Evolutionary conservation across 2,797 vertebrate species (phyloP), one percentile per base, ranked within the genome.

Genomic region (Diplodus sargus): DNA sequence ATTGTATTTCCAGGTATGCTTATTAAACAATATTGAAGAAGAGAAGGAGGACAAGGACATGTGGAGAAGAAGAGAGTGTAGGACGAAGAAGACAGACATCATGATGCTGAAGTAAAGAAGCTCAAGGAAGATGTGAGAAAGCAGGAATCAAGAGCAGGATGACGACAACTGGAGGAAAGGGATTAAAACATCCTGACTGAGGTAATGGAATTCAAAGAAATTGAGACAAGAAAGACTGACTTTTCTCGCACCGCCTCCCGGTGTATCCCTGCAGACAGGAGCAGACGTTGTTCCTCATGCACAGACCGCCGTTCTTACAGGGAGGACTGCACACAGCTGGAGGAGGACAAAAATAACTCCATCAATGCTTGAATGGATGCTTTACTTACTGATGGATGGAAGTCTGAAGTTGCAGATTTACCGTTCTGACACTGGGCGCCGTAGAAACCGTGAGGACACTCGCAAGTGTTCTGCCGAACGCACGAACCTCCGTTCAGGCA

Each of bases 241-340:
- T 96, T 95, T 94, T 97, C 90, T 98, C 96, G 82, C 97, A 99
- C 86, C 93, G 94, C 51, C 78, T 89, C 28, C 96, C 97, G 3
- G 85, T 92, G 90, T 96, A 96, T 51, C 97, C 96, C 43, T 91
- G 92, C 58, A 87, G 90, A 85, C 97, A 98, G 57, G 93, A 73
- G 54, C 97, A 99, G 71, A 98, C 74, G 43, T 96, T 96, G 84
- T 95, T 96, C 87, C 97, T 95, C 89, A 95, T 86, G 62, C 97
- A 97, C 10, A 91, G 86, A 13, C 96, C 97, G 1, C 96, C 93
- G 0, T 98, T 98, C 91, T 97, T 97, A 91, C 97, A 98, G 51
- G 96, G 93, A 0, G 97, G 97, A 53, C 82, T 95, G 94, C 97
- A 98, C 22, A 98, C 66, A 17, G 97, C 97, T 98, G 62, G 2